Evolutionary conservation across 2,888 invertebrate species (phyloP), one percentile per base, ranked within the genome.

Genomic region (Dasysyrphus albostriatus): DNA sequence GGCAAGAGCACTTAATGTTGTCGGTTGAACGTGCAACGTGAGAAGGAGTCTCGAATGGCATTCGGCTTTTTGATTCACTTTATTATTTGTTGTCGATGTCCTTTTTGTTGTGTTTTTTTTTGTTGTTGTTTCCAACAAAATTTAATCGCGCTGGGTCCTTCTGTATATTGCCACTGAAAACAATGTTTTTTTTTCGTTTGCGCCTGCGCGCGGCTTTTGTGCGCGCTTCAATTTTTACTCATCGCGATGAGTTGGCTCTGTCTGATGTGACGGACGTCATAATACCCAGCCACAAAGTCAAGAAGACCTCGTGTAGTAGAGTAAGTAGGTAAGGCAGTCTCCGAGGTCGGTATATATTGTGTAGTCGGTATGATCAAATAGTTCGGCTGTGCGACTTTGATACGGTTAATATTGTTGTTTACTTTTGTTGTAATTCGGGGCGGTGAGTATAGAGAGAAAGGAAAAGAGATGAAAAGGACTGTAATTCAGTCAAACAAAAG

Each of bases 351-450:
- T 56, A 14, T 54, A 24, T 24, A 24, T 29, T 14, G 10, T 8
- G 10, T 10, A 16, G 47, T 47, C 82, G 85, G 85, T 58, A 67
- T 32, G 75, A 87, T 87, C 87, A 87, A 87, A 87, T 39, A 54
- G 39, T 75, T 61, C 78, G 78, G 51, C 83, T 72, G 83, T 58
- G 74, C 74, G 87, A 83, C 79, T 87, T 82, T 87, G 87, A 87
- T 87, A 87, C 83, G 78, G 83, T 87, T 87, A 87, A 87, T 87
- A 83, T 83, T 87, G 83, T 83, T 87, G 87, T 87, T 87, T 87
- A 87, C 87, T 87, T 84, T 87, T 83, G 87, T 82, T 87, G 87
- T 72, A 67, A 78, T 73, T 56, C 78, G 67, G 78, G 58, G 87
- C 87, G 87, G 87, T 61, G 70, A 78, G 56, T 82, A 39, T 69